phyloP scores from a whole-genome alignment of 2,797 vertebrate species.

The Hylomyscus alleni region DNA sequence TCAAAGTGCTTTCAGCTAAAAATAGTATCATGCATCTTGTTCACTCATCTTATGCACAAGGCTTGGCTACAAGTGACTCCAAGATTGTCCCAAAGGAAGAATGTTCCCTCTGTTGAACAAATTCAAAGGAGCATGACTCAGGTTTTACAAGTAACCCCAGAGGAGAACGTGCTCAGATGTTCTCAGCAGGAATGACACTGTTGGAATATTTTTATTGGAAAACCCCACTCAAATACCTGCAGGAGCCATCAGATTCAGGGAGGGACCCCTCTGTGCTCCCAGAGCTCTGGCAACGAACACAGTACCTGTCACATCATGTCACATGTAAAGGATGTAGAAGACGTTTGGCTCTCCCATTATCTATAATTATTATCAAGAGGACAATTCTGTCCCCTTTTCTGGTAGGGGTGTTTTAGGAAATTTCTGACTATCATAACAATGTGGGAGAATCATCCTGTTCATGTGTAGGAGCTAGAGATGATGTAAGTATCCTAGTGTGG shows the following conservation, averaged over 20 bases:
- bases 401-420: neutral
- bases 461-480: neutral
- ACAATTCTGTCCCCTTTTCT: neutral
- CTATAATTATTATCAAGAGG: neutral
- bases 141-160: constrained; percentile 72
- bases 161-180: constrained; percentile 69
- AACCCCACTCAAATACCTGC: constrained; percentile 17
- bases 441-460: neutral
- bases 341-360: neutral
- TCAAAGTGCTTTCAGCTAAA: constrained; percentile 74
- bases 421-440: constrained; percentile 1
- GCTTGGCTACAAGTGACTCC: constrained; percentile 69
- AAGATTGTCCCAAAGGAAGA: constrained; percentile 76
- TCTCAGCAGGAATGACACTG: constrained; percentile 60
- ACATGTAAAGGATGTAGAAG: neutral
- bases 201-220: constrained; percentile 62
- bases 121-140: constrained; percentile 77
- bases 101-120: constrained; percentile 66
- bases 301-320: neutral
- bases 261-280: neutral
- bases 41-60: constrained; percentile 63
- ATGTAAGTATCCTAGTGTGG: neutral
- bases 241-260: neutral
- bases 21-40: constrained; percentile 71
- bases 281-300: neutral